Evolutionary conservation across 1,140 invertebrate species (phyloP).

Genomic region (Drosophila obscura): DNA sequence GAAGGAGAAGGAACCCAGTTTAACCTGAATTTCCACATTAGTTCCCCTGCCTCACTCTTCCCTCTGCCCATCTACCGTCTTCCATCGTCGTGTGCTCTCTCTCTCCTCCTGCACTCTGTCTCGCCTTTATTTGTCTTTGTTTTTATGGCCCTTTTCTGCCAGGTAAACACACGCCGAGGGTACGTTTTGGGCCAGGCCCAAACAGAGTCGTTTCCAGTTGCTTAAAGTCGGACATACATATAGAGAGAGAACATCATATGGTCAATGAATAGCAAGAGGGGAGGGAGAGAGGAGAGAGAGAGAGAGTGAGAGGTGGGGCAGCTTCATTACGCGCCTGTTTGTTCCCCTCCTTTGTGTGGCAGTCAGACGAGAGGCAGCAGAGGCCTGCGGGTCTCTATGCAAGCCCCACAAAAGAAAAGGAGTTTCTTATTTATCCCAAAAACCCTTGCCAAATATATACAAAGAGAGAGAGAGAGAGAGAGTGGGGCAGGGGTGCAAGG

Average conservation of each 20-base stretch:
- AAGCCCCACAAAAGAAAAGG: no score
- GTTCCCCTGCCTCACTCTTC: constrained; percentile 15
- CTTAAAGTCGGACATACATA: constrained; percentile 31
- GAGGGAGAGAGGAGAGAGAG: not conserved
- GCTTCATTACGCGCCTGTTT: constrained; percentile 61
- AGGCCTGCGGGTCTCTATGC: no score
- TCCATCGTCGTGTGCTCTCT: constrained; percentile 5
- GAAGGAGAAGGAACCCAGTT: constrained; percentile 52
- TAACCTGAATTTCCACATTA: constrained; percentile 80
- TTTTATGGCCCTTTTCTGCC: constrained; percentile 75
- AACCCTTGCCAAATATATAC: no score
- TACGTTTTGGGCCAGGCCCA: constrained; percentile 11
- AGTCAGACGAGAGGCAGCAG: no score
- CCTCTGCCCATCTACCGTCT: not conserved
- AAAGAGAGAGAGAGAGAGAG: no score
- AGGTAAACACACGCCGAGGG: constrained; percentile 58
- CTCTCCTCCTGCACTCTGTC: constrained; percentile 31
- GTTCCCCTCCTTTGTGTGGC: constrained; percentile 22
- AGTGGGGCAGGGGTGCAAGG: no score
- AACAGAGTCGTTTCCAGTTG: constrained; percentile 23
- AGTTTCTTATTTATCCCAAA: no score
- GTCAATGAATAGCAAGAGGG: constrained; percentile 13
- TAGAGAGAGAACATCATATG: constrained; percentile 49
- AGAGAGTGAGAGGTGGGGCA: constrained; percentile 16
- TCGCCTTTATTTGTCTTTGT: constrained; percentile 73